These are phyloP conservation scores for Eclectus roratus DNA, from an alignment of 2,113 vertebrate genomes.

Conservation along the genomic window DNA sequence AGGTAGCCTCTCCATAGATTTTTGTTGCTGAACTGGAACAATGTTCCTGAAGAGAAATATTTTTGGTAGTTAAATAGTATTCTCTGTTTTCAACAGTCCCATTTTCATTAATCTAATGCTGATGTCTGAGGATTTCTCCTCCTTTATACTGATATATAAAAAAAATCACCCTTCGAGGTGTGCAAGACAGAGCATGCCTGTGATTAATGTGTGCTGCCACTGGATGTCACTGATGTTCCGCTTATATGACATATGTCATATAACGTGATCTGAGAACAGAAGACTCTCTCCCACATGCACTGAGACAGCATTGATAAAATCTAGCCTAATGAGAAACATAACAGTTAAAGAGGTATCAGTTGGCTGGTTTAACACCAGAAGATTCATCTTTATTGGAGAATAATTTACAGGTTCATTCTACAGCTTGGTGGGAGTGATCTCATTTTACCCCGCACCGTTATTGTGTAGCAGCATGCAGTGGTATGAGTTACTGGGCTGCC, in stretches of 20 bases:
- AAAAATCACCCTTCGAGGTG: neutral
- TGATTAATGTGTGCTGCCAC: neutral
- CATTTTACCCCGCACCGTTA: neutral
- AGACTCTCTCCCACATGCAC: accelerated
- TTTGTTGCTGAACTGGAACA: neutral
- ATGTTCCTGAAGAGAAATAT: neutral
- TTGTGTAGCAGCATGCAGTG: accelerated
- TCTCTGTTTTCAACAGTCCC: neutral
- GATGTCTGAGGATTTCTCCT: neutral
- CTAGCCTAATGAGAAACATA: neutral
- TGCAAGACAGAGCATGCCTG: neutral
- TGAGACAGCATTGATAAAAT: neutral
- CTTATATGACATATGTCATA: neutral
- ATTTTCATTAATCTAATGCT: neutral
- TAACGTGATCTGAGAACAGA: accelerated
- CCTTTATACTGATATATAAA: neutral
- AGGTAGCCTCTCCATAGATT: neutral
- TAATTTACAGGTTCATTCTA: neutral
- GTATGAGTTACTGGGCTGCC: neutral
- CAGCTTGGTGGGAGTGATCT: neutral
- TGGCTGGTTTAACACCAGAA: neutral
- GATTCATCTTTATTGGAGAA: neutral
- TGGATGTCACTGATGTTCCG: neutral
- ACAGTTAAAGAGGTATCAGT: neutral
- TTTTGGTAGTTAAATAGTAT: neutral